phyloP scores from a whole-genome alignment of 2,797 vertebrate genomes.

The Amniataba percoides region DNA sequence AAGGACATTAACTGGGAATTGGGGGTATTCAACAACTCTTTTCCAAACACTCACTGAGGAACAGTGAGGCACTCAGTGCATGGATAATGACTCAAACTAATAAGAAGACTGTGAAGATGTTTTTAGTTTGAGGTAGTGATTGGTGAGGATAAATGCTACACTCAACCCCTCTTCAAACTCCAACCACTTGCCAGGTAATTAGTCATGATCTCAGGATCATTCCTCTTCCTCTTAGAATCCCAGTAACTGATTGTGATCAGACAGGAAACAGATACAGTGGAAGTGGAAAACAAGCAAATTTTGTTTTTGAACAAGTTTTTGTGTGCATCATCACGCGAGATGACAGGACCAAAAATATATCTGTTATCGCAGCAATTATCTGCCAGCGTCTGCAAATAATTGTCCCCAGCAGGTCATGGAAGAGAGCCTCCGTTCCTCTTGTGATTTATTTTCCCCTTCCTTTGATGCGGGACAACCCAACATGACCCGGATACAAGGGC shows the following conservation, averaged over 20 bases:
- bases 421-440: constrained; percentile 60
- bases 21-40: neutral
- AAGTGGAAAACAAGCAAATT: constrained; percentile 13
- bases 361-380: constrained; percentile 69
- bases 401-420: constrained; percentile 76
- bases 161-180: constrained; percentile 19
- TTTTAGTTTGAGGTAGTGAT: constrained; percentile 15
- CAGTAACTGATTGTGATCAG: constrained; percentile 18
- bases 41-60: constrained; percentile 1
- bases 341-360: constrained; percentile 45
- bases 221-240: constrained; percentile 8
- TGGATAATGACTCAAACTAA: constrained; percentile 18
- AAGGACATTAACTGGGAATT: constrained; percentile 20
- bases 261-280: constrained; percentile 15
- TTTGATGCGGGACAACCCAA: constrained; percentile 73
- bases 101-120: constrained; percentile 7
- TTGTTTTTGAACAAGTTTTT: constrained; percentile 16
- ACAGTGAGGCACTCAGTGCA: neutral
- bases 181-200: constrained; percentile 29
- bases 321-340: constrained; percentile 35
- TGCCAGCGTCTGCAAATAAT: constrained; percentile 72
- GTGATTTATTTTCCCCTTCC: constrained; percentile 69
- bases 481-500: constrained; percentile 67
- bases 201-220: constrained; percentile 23
- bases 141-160: constrained; percentile 8